Conservation (phyloP, 2,888 invertebrate genomes). For the Anarsia innoxiella region DNA sequence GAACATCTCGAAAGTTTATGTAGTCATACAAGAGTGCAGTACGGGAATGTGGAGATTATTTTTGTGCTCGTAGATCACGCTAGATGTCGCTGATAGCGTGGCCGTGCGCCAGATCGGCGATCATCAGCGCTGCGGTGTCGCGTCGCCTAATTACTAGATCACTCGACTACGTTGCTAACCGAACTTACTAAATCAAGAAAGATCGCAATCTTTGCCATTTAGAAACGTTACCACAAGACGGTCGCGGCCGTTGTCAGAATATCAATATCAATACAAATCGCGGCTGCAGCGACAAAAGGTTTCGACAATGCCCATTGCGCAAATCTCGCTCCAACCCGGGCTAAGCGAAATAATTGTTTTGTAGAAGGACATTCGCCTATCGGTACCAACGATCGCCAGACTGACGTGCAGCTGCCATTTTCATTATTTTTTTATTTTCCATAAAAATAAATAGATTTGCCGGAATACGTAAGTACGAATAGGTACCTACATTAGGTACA, state of each 20-base stretch:
- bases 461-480: constrained; percentile 6
- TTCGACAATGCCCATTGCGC: constrained; percentile 45
- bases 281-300: constrained; percentile 37
- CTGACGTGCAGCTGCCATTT: constrained; percentile 61
- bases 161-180: constrained; percentile 30
- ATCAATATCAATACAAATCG: constrained; percentile 35
- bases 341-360: constrained; percentile 63
- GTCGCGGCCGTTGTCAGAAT: constrained; percentile 29
- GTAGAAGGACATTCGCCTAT: constrained; percentile 64
- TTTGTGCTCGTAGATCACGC: constrained; percentile 57
- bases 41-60: constrained; percentile 31
- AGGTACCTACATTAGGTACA: no score
- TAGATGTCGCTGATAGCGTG: constrained; percentile 66
- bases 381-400: constrained; percentile 44
- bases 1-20: background rate
- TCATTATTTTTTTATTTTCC: constrained; percentile 40
- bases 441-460: constrained; percentile 36
- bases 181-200: constrained; percentile 11
- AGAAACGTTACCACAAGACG: constrained; percentile 7
- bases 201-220: constrained; percentile 9
- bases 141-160: constrained; percentile 52
- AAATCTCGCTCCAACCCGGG: constrained; percentile 44
- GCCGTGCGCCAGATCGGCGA: constrained; percentile 62
- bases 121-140: constrained; percentile 41
- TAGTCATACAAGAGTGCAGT: background rate